Evolutionary conservation across 2,888 invertebrate genomes (phyloP), one percentile per base, ranked within the genome.

Genomic region (Oscheius myriophilus): DNA sequence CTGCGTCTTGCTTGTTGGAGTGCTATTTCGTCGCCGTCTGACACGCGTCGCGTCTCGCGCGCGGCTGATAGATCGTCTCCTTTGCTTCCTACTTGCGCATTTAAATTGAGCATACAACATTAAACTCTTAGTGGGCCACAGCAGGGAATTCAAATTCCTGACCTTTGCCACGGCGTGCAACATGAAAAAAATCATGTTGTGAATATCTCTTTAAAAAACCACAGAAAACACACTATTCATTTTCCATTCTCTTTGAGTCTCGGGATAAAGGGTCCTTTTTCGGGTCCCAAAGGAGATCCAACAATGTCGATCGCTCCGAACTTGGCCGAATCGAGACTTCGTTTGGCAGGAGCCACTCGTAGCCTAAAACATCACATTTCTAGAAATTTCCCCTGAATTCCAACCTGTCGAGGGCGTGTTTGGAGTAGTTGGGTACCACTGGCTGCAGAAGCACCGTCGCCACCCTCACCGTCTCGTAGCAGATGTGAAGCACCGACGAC

Each of bases 381-480:
- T n/a, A n/a, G n/a, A n/a, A n/a, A 53, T n/a, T 21, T 14, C 9
- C 4, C 33, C 3, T 33, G 3, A 33, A 33, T 6, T 3, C 9
- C 9, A 9, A 82, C 81, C 82, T 86, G 69, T 87, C 83, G 75
- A 97, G 88, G 68, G 95, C 87, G 73, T 89, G 90, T 21, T 88
- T 87, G 1, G 92, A 88, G 80, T 94, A 87, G 62, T 90, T 90
- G 4, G 97, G 97, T 66, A 93, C 90, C 25, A 97, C 90, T 0
- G 97, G 97, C 82, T 92, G 92, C 33, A 97, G 88, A 46, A 94
- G 90, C 71, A 96, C 92, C 18, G 91, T 91, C 80, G 91, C 90
- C 68, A 94, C 91, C 79, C 96, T 90, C 52, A 94, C 87, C 0
- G 92, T 91, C 88, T 97, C 96, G 89, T 96, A 89, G 25, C 93